phyloP scores from a whole-genome alignment of 2,797 vertebrate genomes.

The Coluber constrictor region DNA sequence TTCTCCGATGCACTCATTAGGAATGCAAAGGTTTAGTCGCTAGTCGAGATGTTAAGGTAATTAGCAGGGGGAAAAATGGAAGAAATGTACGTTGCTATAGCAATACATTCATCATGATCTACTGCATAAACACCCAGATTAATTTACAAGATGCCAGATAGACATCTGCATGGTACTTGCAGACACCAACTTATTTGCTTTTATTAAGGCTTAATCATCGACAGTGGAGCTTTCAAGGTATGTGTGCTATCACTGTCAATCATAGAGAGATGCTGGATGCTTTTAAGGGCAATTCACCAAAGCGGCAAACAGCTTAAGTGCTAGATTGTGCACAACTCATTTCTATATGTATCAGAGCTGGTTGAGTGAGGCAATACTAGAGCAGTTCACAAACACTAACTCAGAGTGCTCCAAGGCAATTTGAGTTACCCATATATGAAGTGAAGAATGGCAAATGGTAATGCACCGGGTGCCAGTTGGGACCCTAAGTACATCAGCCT shows the following conservation, averaged over 20 bases:
- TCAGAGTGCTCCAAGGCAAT: not conserved
- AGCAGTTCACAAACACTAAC: not conserved
- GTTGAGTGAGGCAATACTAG: not conserved
- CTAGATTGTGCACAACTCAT: slow-evolving; percentile 36
- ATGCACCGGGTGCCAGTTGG: not conserved
- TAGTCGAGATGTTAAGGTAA: slow-evolving; percentile 77
- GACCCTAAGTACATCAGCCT: not conserved
- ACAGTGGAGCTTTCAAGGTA: slow-evolving; percentile 73
- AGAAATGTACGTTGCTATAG: slow-evolving; percentile 80
- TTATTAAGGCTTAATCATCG: slow-evolving; percentile 76
- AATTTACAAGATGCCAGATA: slow-evolving; percentile 81
- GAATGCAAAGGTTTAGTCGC: slow-evolving; percentile 79
- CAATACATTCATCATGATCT: slow-evolving; percentile 79
- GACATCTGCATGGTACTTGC: slow-evolving; percentile 71
- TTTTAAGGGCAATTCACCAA: slow-evolving; percentile 57
- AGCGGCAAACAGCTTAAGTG: slow-evolving; percentile 40
- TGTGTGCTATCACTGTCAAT: slow-evolving; percentile 74
- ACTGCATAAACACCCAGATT: slow-evolving; percentile 79
- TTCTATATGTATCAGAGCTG: slow-evolving; percentile 21
- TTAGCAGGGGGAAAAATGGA: slow-evolving; percentile 71
- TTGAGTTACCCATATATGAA: not conserved
- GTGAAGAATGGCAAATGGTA: not conserved
- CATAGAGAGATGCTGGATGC: slow-evolving; percentile 57
- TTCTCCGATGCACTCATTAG: slow-evolving; percentile 74
- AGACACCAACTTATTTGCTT: slow-evolving; percentile 79